These are phyloP conservation scores for Trematomus loennbergii DNA, from an alignment of 2,113 vertebrate genomes.

Conservation along the genomic window DNA sequence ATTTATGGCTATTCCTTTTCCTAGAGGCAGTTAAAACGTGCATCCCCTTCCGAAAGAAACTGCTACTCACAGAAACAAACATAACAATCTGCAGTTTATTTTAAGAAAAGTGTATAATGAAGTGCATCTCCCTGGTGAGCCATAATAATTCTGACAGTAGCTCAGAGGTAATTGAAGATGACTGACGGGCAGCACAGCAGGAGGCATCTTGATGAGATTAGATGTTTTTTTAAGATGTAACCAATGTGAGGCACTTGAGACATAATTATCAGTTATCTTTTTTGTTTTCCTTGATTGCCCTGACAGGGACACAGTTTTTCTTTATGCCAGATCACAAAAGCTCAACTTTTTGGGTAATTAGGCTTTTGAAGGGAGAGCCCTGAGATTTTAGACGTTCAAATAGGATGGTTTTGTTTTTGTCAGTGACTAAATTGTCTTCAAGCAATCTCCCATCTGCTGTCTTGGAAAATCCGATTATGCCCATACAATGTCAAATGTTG, in stretches of 20 bases:
- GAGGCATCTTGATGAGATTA: conserved; percentile 52
- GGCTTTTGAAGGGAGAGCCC: conserved; percentile 11
- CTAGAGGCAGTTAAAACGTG: conserved; percentile 13
- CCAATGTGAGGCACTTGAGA: conserved; percentile 46
- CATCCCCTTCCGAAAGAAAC: background rate
- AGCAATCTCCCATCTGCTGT: conserved; percentile 38
- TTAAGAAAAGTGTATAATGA: conserved; percentile 22
- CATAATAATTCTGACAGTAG: conserved; percentile 28
- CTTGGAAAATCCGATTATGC: conserved; percentile 49
- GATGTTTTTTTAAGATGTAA: conserved; percentile 37
- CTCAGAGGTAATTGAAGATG: conserved; percentile 42
- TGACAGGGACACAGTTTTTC: conserved; percentile 27
- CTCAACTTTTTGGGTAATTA: conserved; percentile 43
- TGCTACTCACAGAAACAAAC: background rate
- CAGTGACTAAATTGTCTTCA: conserved; percentile 15
- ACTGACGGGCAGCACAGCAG: conserved; percentile 42
- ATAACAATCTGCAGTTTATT: conserved; percentile 20
- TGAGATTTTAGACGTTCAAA: conserved; percentile 33
- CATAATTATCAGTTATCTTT: conserved; percentile 27
- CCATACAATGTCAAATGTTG: conserved; percentile 40
- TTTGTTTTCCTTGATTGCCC: conserved; percentile 44
- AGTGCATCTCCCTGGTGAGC: conserved; percentile 8
- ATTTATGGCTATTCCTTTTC: background rate
- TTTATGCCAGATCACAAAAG: conserved; percentile 42
- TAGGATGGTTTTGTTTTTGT: conserved; percentile 23